A percentile compares a stretch with the other conserved stretches of the same genome.
Conservation (phyloP, 2,113 vertebrate species). For the Empidonax traillii region DNA sequence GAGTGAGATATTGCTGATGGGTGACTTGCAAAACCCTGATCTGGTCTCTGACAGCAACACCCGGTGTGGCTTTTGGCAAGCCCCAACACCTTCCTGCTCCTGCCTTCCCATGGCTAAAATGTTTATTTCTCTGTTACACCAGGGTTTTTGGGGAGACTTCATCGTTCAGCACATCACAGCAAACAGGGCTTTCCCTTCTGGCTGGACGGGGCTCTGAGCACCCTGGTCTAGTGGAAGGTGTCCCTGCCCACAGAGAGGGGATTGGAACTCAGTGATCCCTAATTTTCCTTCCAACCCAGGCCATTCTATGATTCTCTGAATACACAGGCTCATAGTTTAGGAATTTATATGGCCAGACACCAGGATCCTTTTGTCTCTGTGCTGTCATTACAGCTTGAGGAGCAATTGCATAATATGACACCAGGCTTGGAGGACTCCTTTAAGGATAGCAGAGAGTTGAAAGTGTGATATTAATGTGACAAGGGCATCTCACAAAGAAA, state of each 20-base stretch:
- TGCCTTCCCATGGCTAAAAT: background rate
- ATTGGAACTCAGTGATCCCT: background rate
- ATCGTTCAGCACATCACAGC: background rate
- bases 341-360: background rate
- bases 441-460: background rate
- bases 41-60: background rate
- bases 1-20: background rate
- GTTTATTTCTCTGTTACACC: background rate
- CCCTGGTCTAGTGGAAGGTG: background rate
- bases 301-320: background rate
- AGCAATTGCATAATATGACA: background rate
- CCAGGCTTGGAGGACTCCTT: background rate
- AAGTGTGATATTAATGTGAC: background rate
- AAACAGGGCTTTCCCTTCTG: background rate
- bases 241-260: background rate
- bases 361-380: background rate
- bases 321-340: background rate
- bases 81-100: background rate
- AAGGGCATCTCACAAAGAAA: background rate
- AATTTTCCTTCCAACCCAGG: background rate
- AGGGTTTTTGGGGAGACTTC: background rate
- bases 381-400: background rate
- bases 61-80: constrained; percentile 16
- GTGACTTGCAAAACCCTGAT: constrained; percentile 21
- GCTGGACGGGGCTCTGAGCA: background rate